These are phyloP conservation scores for Mus spretus DNA, from an alignment of 2,797 vertebrate species.

Conservation along the genomic window DNA sequence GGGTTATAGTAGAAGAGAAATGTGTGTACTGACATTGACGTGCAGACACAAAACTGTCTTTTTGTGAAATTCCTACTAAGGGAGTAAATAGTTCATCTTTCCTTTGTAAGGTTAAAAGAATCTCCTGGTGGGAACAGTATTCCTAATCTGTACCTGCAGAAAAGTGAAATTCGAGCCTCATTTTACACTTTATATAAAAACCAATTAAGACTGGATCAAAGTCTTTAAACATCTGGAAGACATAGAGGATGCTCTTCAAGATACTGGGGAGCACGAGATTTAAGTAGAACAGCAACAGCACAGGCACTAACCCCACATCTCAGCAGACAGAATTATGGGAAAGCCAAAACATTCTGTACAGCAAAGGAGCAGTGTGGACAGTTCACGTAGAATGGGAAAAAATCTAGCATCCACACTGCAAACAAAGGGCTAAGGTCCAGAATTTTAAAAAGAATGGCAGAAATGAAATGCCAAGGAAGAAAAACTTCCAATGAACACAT, in stretches of 20 bases:
- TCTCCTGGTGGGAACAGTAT: not conserved
- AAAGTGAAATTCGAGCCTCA: not conserved
- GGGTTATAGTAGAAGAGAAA: not conserved
- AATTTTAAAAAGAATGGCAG: not conserved
- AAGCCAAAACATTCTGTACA: not conserved
- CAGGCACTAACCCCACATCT: not conserved
- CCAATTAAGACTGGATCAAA: not conserved
- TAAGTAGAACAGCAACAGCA: not conserved
- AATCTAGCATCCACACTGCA: not conserved
- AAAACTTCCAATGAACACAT: not conserved
- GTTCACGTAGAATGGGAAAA: not conserved
- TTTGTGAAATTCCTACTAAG: not conserved
- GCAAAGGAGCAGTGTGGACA: not conserved
- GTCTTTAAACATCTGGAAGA: not conserved
- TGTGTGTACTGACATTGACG: not conserved
- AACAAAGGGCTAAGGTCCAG: not conserved
- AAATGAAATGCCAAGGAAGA: not conserved
- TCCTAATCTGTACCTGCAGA: not conserved
- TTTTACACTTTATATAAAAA: not conserved
- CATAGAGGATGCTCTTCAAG: not conserved
- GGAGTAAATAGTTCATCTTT: not conserved
- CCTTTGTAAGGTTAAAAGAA: not conserved
- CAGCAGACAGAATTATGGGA: not conserved
- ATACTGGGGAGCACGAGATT: not conserved
- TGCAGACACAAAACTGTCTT: conserved; percentile 23